Percentiles rank a stretch among this genome's conserved stretches.
phyloP scores from a whole-genome alignment of 2,113 vertebrate genomes.

The Parotia lawesii region DNA sequence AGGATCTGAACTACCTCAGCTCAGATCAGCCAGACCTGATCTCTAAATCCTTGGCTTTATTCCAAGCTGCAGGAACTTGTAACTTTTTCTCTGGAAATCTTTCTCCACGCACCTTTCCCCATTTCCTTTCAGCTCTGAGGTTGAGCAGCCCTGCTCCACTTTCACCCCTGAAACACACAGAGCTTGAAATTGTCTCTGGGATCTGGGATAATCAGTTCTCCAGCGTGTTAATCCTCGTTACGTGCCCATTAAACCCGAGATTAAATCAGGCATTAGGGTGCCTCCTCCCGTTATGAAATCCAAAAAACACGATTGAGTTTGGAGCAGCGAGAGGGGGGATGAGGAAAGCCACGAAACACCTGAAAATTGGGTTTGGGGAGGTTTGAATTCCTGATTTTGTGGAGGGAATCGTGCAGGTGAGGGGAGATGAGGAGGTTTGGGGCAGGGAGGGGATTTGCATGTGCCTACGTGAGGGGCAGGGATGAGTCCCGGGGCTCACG shows the following conservation, averaged over 20 bases:
- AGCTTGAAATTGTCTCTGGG: not conserved
- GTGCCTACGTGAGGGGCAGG: conserved; percentile 26
- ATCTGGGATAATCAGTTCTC: not conserved
- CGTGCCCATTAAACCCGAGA: not conserved
- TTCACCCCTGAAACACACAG: not conserved
- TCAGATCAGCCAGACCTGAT: not conserved
- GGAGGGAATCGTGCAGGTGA: fast-evolving
- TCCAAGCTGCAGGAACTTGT: not conserved
- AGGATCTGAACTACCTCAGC: not conserved
- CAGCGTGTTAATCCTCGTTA: not conserved
- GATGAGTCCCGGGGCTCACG: not conserved
- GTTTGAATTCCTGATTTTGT: fast-evolving
- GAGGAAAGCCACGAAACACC: not conserved
- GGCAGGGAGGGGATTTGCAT: conserved; percentile 19
- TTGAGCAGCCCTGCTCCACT: not conserved
- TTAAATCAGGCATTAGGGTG: conserved; percentile 32
- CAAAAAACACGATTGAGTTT: not conserved
- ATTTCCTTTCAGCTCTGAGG: not conserved
- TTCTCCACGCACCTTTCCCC: not conserved
- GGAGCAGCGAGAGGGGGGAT: not conserved
- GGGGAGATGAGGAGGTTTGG: not conserved
- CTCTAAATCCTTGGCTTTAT: not conserved
- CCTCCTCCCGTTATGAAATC: conserved; percentile 58
- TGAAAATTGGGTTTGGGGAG: not conserved
- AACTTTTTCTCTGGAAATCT: not conserved